A percentile compares a stretch with the other conserved stretches of the same genome.
Evolutionary conservation across 2,113 vertebrate genomes (phyloP).

Genomic region (Piliocolobus tephrosceles): DNA sequence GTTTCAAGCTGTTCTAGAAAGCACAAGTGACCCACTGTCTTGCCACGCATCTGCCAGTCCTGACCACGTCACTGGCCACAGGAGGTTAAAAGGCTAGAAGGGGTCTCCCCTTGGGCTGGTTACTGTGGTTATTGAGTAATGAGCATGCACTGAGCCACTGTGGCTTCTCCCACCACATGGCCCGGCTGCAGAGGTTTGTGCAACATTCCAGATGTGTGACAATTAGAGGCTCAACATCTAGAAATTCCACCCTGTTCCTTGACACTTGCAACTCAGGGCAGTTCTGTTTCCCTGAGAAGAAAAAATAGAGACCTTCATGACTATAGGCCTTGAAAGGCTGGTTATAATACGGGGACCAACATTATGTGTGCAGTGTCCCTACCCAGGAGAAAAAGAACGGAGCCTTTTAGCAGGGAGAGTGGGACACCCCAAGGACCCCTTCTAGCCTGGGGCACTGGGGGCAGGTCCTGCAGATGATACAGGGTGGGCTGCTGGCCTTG

Average conservation of each 20-base stretch:
- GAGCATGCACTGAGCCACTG: not conserved
- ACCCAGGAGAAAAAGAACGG: not conserved
- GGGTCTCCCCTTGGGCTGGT: not conserved
- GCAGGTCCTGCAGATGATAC: not conserved
- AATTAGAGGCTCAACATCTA: not conserved
- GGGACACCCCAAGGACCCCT: not conserved
- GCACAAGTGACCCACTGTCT: not conserved
- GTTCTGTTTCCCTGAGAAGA: not conserved
- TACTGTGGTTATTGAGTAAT: not conserved
- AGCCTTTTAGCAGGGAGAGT: not conserved
- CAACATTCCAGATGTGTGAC: conserved; percentile 17
- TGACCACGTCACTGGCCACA: not conserved
- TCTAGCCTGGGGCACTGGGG: not conserved
- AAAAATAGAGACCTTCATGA: fast-evolving
- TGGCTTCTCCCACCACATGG: not conserved
- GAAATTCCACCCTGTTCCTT: not conserved
- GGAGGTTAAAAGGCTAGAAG: not conserved
- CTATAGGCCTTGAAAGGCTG: not conserved
- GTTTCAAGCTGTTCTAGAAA: not conserved
- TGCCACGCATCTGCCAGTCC: not conserved
- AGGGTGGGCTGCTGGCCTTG: not conserved
- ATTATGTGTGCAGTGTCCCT: too few relatives aligned
- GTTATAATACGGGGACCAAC: not conserved
- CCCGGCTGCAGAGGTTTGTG: not conserved
- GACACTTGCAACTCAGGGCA: not conserved